Conservation (phyloP, 37 sponge, comb jelly and placozoan genomes). For the Ephydatia muelleri region DNA sequence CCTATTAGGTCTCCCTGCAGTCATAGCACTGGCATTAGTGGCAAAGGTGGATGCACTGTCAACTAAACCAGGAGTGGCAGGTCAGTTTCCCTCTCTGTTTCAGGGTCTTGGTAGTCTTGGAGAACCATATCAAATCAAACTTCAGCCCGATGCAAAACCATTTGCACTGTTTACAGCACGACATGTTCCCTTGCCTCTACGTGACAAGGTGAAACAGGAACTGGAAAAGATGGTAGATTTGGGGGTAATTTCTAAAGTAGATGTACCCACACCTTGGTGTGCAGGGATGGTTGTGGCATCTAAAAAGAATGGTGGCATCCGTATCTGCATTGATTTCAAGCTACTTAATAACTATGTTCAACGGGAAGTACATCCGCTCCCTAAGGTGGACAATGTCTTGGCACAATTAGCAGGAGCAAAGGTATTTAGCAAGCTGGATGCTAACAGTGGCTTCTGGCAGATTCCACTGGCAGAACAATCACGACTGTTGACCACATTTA, state of each 20-base stretch:
- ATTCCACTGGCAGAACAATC: constrained; percentile 30
- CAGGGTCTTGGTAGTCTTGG: constrained; percentile 34
- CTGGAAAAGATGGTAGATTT: constrained; percentile 24
- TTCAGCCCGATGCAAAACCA: constrained; percentile 30
- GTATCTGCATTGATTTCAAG: constrained; percentile 54
- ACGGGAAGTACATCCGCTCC: constrained; percentile 55
- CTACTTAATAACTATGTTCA: constrained; percentile 47
- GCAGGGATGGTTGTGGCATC: constrained; percentile 64
- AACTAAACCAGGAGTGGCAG: too few species aligned
- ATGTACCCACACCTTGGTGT: constrained; percentile 55
- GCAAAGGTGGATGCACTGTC: constrained; percentile 8
- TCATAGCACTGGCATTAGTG: constrained; percentile 13
- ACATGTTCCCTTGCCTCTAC: constrained; percentile 45
- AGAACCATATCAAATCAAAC: constrained; percentile 32
- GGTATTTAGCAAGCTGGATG: constrained; percentile 51
- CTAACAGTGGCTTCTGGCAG: constrained; percentile 63
- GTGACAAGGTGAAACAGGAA: constrained; percentile 23
- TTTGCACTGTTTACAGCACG: constrained; percentile 35
- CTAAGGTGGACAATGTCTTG: constrained; percentile 54
- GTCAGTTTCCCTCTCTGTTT: constrained; percentile 23
- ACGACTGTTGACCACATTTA: constrained; percentile 41
- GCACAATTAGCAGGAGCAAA: constrained; percentile 57
- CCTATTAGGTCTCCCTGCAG: constrained; percentile 41
- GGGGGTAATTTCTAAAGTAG: constrained; percentile 54
- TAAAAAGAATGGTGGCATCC: constrained; percentile 31